Conservation (phyloP, 2,888 invertebrate genomes). For the Patella depressa region DNA sequence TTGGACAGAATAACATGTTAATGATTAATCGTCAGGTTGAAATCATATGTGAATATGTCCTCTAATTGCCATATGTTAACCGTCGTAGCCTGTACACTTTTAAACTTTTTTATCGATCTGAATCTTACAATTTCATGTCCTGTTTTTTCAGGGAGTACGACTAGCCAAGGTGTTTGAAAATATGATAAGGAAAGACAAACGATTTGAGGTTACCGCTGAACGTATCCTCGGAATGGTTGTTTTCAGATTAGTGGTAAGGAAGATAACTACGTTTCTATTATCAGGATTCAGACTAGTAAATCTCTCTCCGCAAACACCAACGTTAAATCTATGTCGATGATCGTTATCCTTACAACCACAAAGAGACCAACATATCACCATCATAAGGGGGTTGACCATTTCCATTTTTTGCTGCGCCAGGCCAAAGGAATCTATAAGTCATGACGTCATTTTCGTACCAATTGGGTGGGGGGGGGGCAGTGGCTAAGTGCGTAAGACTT, state of each 20-base stretch:
- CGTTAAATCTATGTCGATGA: neutral
- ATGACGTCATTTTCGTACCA: too few relatives aligned
- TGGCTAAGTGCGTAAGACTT: too few relatives aligned
- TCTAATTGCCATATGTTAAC: too few relatives aligned
- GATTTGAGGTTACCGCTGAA: slow-evolving; percentile 91
- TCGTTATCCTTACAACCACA: too few relatives aligned
- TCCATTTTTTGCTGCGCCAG: slow-evolving; percentile 58
- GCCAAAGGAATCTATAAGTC: too few relatives aligned
- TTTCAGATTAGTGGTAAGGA: slow-evolving; percentile 79
- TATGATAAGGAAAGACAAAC: slow-evolving; percentile 83
- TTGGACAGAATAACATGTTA: too few relatives aligned
- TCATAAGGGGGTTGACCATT: neutral
- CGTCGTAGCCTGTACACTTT: too few relatives aligned
- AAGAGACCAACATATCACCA: neutral
- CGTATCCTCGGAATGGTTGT: slow-evolving; percentile 91
- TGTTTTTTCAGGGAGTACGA: slow-evolving; percentile 81
- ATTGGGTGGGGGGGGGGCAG: too few relatives aligned
- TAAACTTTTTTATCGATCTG: too few relatives aligned
- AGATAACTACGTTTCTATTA: neutral
- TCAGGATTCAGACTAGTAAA: too few relatives aligned
- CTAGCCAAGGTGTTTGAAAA: slow-evolving; percentile 93
- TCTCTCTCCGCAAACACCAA: neutral
- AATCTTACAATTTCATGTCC: neutral
- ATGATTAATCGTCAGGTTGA: too few relatives aligned
- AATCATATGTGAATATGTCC: too few relatives aligned